Base-by-base conservation (phyloP, 2,888 invertebrate species). In the Boloria selene region DNA sequence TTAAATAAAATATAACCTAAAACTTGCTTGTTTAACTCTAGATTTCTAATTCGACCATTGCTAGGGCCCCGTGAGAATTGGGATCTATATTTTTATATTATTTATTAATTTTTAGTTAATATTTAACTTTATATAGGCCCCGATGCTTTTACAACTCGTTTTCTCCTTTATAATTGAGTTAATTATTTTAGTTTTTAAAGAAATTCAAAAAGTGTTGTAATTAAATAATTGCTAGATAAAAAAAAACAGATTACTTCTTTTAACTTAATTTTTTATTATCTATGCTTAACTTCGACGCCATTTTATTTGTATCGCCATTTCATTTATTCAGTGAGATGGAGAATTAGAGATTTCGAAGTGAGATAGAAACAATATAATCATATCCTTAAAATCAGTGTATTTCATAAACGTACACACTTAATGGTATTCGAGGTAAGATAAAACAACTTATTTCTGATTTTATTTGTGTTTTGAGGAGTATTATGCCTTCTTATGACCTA, bases 221-320 rank as follows among this genome's bases (percentile, higher is more conserved):
- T 38, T 1, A 38, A 17, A 22, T 45, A 45, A 22, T 56, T 56
- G 45, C 56, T 45, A 56, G 44, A n/a, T 22, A 44, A 18, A 56
- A 56, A n/a, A 44, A 22, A 22, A 18, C 0, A 22, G 13, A 3
- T 4, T 14, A 56, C 3, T 22, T 10, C n/a, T 22, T 22, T 18
- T 22, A 55, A 45, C 31, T 38, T 38, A 26, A 26, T 5, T 22
- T 18, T 52, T 52, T 4, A 22, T 61, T 67, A 61, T 66, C 69
- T 69, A 62, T 69, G 60, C 49, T 61, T 53, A 31, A 49, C 50
- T 51, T 47, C 49, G 71, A 79, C 82, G 90, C 92, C 93, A 92
- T 93, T 86, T 91, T 90, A 82, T 80, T 87, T 83, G 81, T 93
- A 92, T 92, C 89, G 92, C 93, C 93, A 92, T 93, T 93, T 93